Evolutionary conservation across 2,797 vertebrate species (phyloP).

Genomic region (Sparidentex hasta): DNA sequence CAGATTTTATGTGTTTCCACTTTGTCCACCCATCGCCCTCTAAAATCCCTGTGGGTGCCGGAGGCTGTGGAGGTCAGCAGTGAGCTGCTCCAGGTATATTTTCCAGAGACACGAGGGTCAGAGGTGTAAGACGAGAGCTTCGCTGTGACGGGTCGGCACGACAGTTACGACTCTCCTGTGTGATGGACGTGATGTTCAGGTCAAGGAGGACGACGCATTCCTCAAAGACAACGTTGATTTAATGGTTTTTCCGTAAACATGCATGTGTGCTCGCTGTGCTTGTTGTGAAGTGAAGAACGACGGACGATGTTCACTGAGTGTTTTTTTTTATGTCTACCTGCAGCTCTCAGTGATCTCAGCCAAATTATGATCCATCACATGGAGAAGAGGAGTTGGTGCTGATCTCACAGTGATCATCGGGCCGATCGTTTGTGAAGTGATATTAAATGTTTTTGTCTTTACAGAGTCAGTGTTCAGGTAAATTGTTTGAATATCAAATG

Average conservation of each 20-base stretch:
- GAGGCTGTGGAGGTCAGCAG: background rate
- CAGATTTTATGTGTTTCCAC: background rate
- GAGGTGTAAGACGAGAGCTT: no score
- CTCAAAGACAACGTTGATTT: conserved; percentile 30
- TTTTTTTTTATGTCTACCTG: conserved; percentile 8
- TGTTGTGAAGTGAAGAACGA: background rate
- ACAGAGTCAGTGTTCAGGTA: no score
- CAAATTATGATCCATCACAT: no score
- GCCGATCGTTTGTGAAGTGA: background rate
- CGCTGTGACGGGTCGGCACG: background rate
- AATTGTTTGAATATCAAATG: no score
- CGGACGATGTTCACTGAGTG: background rate
- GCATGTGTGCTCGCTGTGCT: no score
- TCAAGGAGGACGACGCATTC: conserved; percentile 31
- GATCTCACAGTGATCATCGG: conserved; percentile 16
- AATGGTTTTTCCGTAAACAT: conserved; percentile 24
- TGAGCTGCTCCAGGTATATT: background rate
- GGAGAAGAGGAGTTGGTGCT: background rate
- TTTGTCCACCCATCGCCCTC: background rate
- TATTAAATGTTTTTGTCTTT: background rate
- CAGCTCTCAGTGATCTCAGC: background rate
- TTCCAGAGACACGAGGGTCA: background rate
- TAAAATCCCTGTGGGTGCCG: background rate
- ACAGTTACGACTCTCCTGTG: conserved; percentile 59
- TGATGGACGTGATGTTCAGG: conserved; percentile 29